Base-by-base conservation (phyloP, 2,888 invertebrate species). In the Dicranocentrus wangi region DNA sequence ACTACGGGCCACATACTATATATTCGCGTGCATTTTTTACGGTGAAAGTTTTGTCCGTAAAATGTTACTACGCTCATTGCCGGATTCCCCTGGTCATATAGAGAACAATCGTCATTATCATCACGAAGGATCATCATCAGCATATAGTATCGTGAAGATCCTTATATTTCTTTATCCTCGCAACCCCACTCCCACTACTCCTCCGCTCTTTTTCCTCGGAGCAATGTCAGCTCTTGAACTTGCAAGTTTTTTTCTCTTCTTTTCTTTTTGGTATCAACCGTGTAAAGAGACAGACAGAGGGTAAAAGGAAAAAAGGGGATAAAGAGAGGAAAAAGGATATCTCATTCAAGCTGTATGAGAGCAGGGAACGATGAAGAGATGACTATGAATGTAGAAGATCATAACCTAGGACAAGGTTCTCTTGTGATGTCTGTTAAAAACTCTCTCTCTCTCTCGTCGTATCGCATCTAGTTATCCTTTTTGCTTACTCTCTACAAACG, bases 351-450 rank as follows among this genome's bases (percentile, higher is more conserved):
- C 60, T 60, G 27, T 60, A 27, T 60, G 1, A 39, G 63, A 63
- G 63, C 19, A n/a, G 27, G 39, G 10, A 8, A 63, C 39, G 63
- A 60, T 60, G 60, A 60, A 8, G 53, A 51, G 25, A 60, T 60
- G 60, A 60, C 60, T 60, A 60, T 60, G 28, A 60, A 60, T 60
- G 60, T 60, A 60, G 2, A 21, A 21, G 28, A 63, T 63, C 63
- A 63, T 63, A 63, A 65, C 65, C 65, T 65, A 65, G 65, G 65
- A 42, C 65, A 65, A 65, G 42, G 65, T 65, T 21, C 39, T 17
- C 17, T 17, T 63, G 7, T 63, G 19, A 58, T 23, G 42, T 63
- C 63, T 32, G 63, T 63, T 63, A 63, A 63, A 63, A 63, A 63
- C 63, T 39, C 39, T 39, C 32, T 32, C 32, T 60, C 60, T 60